These are phyloP conservation scores for Pontoporia blainvillei DNA, from an alignment of 2,113 vertebrate genomes.

Conservation along the genomic window DNA sequence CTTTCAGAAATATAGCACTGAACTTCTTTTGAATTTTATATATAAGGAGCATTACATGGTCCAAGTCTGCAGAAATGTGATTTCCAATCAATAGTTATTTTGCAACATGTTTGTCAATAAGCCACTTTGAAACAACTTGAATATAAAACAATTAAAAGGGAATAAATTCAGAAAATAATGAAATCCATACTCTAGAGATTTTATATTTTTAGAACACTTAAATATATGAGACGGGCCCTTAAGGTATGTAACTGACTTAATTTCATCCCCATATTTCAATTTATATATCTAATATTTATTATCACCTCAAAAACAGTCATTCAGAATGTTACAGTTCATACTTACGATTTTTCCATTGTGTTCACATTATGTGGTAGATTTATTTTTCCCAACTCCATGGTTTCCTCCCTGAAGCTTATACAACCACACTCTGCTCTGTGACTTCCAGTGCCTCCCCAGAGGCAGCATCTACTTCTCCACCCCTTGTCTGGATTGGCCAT, in stretches of 20 bases:
- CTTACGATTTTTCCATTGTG: neutral
- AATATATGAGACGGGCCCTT: neutral
- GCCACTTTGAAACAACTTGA: neutral
- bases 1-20: neutral
- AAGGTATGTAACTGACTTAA: neutral
- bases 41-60: neutral
- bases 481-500: neutral
- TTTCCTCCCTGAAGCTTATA: neutral
- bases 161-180: neutral
- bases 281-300: neutral
- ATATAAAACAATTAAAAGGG: neutral
- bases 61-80: neutral
- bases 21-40: neutral
- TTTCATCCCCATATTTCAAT: neutral
- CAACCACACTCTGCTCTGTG: neutral
- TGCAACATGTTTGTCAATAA: conserved; percentile 4
- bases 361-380: neutral
- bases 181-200: neutral
- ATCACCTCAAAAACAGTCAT: neutral
- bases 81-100: neutral
- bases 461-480: neutral
- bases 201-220: neutral
- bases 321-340: neutral
- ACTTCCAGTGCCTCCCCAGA: neutral
- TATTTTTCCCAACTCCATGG: neutral